These are phyloP conservation scores for Hypocryptadius cinnamomeus DNA, from an alignment of 2,113 vertebrate genomes.

Conservation along the genomic window DNA sequence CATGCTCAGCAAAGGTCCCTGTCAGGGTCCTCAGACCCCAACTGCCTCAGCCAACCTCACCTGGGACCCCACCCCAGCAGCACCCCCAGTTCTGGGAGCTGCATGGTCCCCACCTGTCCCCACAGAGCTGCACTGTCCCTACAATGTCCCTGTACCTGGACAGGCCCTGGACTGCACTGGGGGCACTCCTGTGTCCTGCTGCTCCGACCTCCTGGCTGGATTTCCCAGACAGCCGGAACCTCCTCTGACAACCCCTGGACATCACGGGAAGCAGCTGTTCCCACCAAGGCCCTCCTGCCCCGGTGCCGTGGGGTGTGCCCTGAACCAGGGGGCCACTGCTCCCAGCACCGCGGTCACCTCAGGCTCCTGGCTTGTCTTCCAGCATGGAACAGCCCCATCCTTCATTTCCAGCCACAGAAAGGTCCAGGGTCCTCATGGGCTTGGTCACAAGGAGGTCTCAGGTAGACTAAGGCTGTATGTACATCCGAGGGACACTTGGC, in stretches of 20 bases:
- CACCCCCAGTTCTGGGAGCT: not conserved
- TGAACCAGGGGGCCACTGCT: not conserved
- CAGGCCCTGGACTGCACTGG: rapidly evolving
- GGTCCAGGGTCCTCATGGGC: rapidly evolving
- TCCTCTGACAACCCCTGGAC: not conserved
- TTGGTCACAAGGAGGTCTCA: not conserved
- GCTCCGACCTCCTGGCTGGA: rapidly evolving
- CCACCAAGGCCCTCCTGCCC: not conserved
- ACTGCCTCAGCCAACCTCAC: not conserved
- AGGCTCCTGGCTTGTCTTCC: not conserved
- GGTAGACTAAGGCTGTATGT: not conserved
- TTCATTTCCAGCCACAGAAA: rapidly evolving
- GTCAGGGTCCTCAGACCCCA: not conserved
- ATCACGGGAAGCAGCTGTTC: not conserved
- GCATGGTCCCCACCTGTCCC: not conserved
- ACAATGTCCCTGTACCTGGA: not conserved
- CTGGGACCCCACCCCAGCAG: not conserved
- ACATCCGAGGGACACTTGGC: not conserved
- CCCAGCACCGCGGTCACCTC: not conserved
- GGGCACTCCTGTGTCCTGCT: not conserved
- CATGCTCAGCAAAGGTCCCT: rapidly evolving
- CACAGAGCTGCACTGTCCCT: rapidly evolving
- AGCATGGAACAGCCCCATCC: rapidly evolving
- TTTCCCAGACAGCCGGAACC: not conserved
- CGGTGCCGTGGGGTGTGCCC: rapidly evolving